Evolutionary conservation across 2,797 vertebrate species (phyloP), one percentile per base, ranked within the genome.

Genomic region (Acipenser oxyrinchus): DNA sequence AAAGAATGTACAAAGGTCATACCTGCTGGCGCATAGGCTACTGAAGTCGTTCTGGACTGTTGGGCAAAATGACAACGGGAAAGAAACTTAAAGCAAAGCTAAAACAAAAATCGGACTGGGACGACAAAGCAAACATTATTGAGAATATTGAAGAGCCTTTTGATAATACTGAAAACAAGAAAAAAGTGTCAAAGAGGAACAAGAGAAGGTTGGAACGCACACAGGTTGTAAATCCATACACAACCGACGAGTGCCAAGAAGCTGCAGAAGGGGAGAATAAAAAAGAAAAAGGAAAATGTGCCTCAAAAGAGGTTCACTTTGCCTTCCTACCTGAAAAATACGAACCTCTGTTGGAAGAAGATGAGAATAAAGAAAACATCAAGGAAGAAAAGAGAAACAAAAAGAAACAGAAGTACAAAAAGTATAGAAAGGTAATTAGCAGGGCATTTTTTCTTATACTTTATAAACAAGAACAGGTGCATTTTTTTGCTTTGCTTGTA

Each of bases 361-460:
- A 63, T 15, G 62, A 50, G 15, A 13, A 7, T 12, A 63, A 49
- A 11, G 48, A 50, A 63, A 9, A n/a, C n/a, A 8, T 49, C 48
- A 50, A 50, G 10, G 62, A 50, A 13, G 62, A 63, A 63, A 63
- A 63, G 49, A 49, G 48, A 50, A 50, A 13, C 6, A 63, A 63
- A 50, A 63, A 63, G 62, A 63, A 63, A 63, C 62, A 13, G 51
- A 63, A 63, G 48, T 63, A 50, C 48, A 63, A 63, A 37, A 63
- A 63, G 49, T 63, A 63, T 13, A 63, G 48, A 49, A 63, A 63
- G 62, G 62, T 63, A 49, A 37, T 37, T 37, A 37, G 37, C 37
- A 37, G 37, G 37, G 37, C 37, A 37, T 4, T 37, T 37, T 37
- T 37, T 37, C 37, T 37, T 37, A 37, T 37, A 37, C 5, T 37